Percentiles rank a stretch among this genome's conserved stretches.
Evolutionary conservation across 35 echinoderm and acorn worm genomes (phyloP).

Genomic region (Stichopus chloronotus): DNA sequence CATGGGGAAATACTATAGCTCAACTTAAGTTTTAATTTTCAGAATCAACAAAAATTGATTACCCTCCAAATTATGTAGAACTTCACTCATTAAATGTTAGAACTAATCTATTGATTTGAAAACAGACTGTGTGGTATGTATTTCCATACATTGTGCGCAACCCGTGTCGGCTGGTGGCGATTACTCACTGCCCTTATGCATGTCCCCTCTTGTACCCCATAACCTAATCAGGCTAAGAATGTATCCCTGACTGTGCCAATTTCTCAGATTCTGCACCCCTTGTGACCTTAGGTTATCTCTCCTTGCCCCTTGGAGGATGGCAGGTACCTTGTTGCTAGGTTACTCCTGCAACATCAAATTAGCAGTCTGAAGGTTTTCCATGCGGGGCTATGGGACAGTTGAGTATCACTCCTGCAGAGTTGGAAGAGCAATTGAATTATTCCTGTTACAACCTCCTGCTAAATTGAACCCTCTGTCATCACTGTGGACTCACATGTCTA

Average conservation of each 20-base stretch:
- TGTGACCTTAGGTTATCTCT: constrained; percentile 44
- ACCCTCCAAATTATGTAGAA: too few species aligned
- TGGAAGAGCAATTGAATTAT: constrained; percentile 53
- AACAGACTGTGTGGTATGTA: too few species aligned
- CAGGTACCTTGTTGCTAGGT: constrained; percentile 3
- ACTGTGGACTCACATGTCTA: too few species aligned
- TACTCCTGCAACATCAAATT: constrained; percentile 24
- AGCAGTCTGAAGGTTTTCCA: not conserved
- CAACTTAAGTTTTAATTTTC: too few species aligned
- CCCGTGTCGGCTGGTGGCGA: too few species aligned
- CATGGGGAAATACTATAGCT: too few species aligned
- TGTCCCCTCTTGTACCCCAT: constrained; percentile 16
- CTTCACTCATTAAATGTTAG: too few species aligned
- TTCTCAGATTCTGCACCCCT: constrained; percentile 47
- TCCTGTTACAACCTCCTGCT: constrained; percentile 13
- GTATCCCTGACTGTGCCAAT: constrained; percentile 51
- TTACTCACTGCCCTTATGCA: too few species aligned
- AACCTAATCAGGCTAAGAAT: constrained; percentile 57
- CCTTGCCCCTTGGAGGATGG: not conserved
- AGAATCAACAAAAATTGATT: too few species aligned
- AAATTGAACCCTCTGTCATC: not conserved
- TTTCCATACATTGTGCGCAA: too few species aligned
- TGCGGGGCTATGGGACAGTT: not conserved
- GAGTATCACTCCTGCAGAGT: constrained; percentile 20
- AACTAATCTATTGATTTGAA: too few species aligned